A percentile compares a stretch with the other conserved stretches of the same genome.
phyloP scores from a whole-genome alignment of 2,797 vertebrate genomes.

The Eupleurogrammus muticus region DNA sequence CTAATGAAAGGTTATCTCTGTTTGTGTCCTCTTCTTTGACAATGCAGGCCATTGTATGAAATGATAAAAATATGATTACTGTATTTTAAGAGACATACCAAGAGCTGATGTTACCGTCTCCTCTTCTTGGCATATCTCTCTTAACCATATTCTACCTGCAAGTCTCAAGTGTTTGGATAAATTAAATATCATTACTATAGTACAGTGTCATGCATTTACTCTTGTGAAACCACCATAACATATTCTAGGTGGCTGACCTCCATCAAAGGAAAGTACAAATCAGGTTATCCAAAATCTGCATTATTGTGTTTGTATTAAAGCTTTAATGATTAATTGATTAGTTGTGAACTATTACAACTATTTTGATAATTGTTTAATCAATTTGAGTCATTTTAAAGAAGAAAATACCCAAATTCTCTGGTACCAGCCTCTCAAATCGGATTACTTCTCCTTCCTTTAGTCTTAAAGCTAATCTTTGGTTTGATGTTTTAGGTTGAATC shows the following conservation, averaged over 20 bases:
- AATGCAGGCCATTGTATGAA: slow-evolving; percentile 10
- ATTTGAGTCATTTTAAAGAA: too few relatives aligned
- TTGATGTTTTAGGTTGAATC: too few relatives aligned
- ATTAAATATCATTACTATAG: not conserved
- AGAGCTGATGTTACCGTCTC: slow-evolving; percentile 1
- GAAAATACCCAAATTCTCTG: too few relatives aligned
- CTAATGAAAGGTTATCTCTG: slow-evolving; percentile 14
- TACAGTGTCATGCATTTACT: not conserved
- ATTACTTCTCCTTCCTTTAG: too few relatives aligned
- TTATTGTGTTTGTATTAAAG: slow-evolving; percentile 9
- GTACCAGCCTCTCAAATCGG: too few relatives aligned
- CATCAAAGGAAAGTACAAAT: slow-evolving; percentile 27
- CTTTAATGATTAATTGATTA: too few relatives aligned
- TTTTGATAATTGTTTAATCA: too few relatives aligned
- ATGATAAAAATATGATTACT: slow-evolving; percentile 3
- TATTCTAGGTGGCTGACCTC: slow-evolving; percentile 25
- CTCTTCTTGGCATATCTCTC: not conserved
- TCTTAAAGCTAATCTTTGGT: too few relatives aligned
- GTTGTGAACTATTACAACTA: too few relatives aligned
- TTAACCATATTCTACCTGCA: not conserved
- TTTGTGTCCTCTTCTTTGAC: slow-evolving; percentile 9
- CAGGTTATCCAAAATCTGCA: slow-evolving; percentile 20
- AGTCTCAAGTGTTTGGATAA: not conserved
- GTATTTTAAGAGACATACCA: slow-evolving; percentile 3
- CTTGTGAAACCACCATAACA: not conserved